Base-by-base conservation (phyloP, 2,888 invertebrate genomes). In the Lithophane semibrunnea region DNA sequence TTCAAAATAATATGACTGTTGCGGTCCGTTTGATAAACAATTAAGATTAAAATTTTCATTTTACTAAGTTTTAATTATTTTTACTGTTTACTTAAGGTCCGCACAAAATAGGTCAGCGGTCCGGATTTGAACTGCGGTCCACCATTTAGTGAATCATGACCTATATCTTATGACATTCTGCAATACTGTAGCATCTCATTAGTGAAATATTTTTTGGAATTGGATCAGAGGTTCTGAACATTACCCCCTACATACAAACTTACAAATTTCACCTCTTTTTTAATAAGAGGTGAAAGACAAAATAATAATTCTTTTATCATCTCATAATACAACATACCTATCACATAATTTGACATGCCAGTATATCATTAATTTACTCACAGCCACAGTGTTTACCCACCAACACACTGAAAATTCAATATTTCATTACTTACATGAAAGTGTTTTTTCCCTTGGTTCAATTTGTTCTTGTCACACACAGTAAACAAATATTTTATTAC, bases 401-500 rank as follows among this genome's bases (percentile, higher is more conserved):
- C 10, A 64, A 56, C 10, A 44, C 2, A 52, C 21, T 24, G 49
- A 47, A 61, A 37, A 64, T 49, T 1, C 21, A 3, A 56, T 56
- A 64, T 56, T 49, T 64, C 4, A 82, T 81, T 63, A 68, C n/a
- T 37, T 21, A 21, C 2, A 7, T 47, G 5, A 42, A 52, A 47
- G 44, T 42, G 8, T 44, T n/a, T 42, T 64, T 18, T 18, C 18
- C 10, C 8, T 13, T 9, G 8, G 5, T 29, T 56, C 42, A 44
- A 65, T 75, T 78, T 75, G 13, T 75, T 75, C 80, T 63, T 56
- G 65, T 75, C 21, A 47, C 52, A 49, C 49, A 52, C 24, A 1
- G 29, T 12, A 24, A n/a, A 64, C 52, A 68, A 77, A 68, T 64
- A 67, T 68, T 66, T 42, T 44, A 56, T 37, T 76, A 37, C 44